Evolutionary conservation across 1,140 invertebrate species (phyloP), one percentile per base, ranked within the genome.

Genomic region (Andrena cerasifolii): DNA sequence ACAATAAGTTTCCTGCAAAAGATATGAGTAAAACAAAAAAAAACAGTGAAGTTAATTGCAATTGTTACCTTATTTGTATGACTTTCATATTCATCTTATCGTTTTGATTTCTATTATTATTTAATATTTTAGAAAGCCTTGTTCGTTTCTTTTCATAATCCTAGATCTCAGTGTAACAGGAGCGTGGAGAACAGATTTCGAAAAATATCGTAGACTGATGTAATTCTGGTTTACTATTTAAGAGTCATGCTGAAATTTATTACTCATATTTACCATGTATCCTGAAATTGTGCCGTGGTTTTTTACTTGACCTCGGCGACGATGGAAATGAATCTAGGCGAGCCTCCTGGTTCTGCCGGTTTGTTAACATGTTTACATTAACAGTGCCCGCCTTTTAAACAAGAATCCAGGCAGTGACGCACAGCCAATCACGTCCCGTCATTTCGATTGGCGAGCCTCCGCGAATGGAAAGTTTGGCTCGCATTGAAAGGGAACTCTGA

Each of bases 281-380:
- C 12, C 16, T 49, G 62, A 33, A 56, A 56, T 33, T 24, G 12
- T 66, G 59, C 8, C 3, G 24, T n/a, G 2, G n/a, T 67, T 77
- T 76, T 26, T 49, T 18, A 2, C 26, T 1, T 14, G 33, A 49
- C 56, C 66, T 77, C 45, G 40, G n/a, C 0, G 14, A 43, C 24
- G 43, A 53, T 26, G 24, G 36, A 59, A 74, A 47, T 62, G 33
- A 78, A 65, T 62, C 54, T 54, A 65, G 82, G 75, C 77, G 73
- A 83, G 78, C 76, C 82, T 85, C 66, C 82, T 65, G 71, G 84
- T 88, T 82, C 26, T 78, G 78, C 87, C 61, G 61, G 77, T 89
- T 89, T 33, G 82, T 87, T 87, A 87, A 54, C 85, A 86, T 86
- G 80, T 75, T 86, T 77, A 21, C 33, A 47, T 58, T 49, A 75